Percentiles rank a stretch among this genome's conserved stretches.
Evolutionary conservation across 1,140 invertebrate genomes (phyloP).

Genomic region (Lordiphosa collinella): DNA sequence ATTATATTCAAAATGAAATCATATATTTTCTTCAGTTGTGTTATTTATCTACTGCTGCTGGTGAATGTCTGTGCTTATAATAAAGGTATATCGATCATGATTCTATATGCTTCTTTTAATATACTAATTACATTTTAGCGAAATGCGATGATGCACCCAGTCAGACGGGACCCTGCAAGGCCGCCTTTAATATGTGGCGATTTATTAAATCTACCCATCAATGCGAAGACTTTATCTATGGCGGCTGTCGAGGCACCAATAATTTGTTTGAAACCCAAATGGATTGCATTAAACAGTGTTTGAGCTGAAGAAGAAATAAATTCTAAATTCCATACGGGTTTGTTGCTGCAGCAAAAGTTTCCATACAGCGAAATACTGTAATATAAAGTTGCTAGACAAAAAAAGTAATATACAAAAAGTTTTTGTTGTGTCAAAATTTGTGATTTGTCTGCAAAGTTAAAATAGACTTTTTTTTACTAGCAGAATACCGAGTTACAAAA

Average conservation of each 20-base stretch:
- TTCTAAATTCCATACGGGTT: not conserved
- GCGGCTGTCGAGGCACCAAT: constrained; percentile 27
- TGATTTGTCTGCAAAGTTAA: constrained; percentile 46
- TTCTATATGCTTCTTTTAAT: no score
- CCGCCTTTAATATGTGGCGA: constrained; percentile 31
- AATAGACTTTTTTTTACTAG: constrained; percentile 15
- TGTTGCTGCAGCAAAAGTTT: constrained; percentile 29
- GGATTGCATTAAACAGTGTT: constrained; percentile 25
- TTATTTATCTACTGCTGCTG: no score
- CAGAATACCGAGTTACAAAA: not conserved
- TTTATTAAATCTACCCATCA: constrained; percentile 4
- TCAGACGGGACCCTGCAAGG: constrained; percentile 33
- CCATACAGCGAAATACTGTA: not conserved
- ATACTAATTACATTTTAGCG: not conserved
- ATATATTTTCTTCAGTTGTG: no score
- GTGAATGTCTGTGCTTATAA: no score
- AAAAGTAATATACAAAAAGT: not conserved
- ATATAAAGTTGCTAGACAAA: constrained; percentile 1
- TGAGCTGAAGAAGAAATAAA: not conserved
- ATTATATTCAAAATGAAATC: no score
- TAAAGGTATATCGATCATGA: no score
- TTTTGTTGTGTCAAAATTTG: constrained; percentile 2
- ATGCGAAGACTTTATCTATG: constrained; percentile 37
- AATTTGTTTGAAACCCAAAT: constrained; percentile 33
- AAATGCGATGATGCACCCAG: constrained; percentile 31